Evolutionary conservation across 2,888 invertebrate species (phyloP).

Genomic region (Scaptodrosophila latifasciaeformis): DNA sequence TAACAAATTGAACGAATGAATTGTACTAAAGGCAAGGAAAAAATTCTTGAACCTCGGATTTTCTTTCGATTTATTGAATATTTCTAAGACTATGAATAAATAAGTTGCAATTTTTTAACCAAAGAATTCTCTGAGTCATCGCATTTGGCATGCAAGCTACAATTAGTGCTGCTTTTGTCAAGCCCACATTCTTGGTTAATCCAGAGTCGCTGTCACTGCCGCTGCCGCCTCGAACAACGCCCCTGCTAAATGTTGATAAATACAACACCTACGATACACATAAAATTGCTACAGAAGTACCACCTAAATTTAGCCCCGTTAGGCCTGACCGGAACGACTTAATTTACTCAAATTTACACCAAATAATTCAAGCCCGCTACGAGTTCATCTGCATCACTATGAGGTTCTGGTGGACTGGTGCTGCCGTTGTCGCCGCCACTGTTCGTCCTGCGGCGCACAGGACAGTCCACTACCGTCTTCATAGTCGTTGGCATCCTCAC

Average conservation of each 20-base stretch:
- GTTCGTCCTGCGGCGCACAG: slow-evolving; percentile 53
- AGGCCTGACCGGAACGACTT: slow-evolving; percentile 61
- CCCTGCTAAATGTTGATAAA: slow-evolving; percentile 63
- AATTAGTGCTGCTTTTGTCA: slow-evolving; percentile 61
- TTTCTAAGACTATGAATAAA: too few species aligned
- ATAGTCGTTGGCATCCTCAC: slow-evolving; percentile 13
- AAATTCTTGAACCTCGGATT: too few species aligned
- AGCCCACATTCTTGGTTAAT: slow-evolving; percentile 59
- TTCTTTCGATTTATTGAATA: background rate
- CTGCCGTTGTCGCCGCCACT: slow-evolving; percentile 37
- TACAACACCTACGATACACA: slow-evolving; percentile 69
- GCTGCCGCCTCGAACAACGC: slow-evolving; percentile 38
- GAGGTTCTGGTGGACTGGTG: too few species aligned
- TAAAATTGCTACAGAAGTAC: slow-evolving; percentile 69
- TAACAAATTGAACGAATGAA: too few species aligned
- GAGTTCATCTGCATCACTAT: background rate
- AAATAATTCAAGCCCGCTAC: slow-evolving; percentile 12
- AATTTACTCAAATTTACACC: slow-evolving; percentile 62
- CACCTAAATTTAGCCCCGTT: slow-evolving; percentile 53
- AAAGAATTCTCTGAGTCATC: slow-evolving; percentile 11
- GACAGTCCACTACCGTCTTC: slow-evolving; percentile 3
- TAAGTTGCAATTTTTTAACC: too few species aligned
- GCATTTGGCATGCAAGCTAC: slow-evolving; percentile 18
- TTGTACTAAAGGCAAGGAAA: too few species aligned
- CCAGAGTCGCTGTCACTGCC: slow-evolving; percentile 31